Evolutionary conservation across 1,140 invertebrate genomes (phyloP).

Genomic region (Trialeurodes vaporariorum): DNA sequence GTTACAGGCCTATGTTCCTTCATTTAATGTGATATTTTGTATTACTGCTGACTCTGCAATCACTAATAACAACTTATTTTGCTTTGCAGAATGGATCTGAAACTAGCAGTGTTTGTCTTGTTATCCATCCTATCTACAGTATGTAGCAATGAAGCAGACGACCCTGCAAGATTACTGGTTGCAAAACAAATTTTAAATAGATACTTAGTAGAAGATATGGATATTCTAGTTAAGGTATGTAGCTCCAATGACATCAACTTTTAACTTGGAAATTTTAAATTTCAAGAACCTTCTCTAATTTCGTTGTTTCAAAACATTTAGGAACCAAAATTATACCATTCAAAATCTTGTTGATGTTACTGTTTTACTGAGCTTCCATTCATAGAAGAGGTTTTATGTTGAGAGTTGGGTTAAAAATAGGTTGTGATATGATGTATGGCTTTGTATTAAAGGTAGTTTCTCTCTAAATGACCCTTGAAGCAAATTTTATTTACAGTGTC

Average conservation of each 20-base stretch:
- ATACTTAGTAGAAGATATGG: slow-evolving; percentile 96
- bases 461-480: too few species aligned
- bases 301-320: slow-evolving; percentile 11
- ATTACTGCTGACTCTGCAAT: too few species aligned
- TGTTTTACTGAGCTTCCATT: too few species aligned
- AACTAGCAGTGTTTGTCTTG: neutral
- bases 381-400: too few species aligned
- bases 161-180: slow-evolving; percentile 57
- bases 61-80: neutral
- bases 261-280: slow-evolving; percentile 16
- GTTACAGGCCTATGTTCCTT: too few species aligned
- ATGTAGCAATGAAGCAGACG: slow-evolving; percentile 49
- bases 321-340: neutral
- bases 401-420: too few species aligned
- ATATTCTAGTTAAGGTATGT: slow-evolving; percentile 77
- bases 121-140: neutral
- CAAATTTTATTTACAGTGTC: too few species aligned
- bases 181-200: slow-evolving; percentile 91
- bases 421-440: too few species aligned
- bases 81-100: neutral
- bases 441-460: too few species aligned
- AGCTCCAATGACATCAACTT: slow-evolving; percentile 10
- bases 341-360: too few species aligned
- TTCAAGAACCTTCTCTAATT: slow-evolving; percentile 6
- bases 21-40: too few species aligned